Evolutionary conservation across 2,797 vertebrate species (phyloP).

Genomic region (Tarsius wallacei): DNA sequence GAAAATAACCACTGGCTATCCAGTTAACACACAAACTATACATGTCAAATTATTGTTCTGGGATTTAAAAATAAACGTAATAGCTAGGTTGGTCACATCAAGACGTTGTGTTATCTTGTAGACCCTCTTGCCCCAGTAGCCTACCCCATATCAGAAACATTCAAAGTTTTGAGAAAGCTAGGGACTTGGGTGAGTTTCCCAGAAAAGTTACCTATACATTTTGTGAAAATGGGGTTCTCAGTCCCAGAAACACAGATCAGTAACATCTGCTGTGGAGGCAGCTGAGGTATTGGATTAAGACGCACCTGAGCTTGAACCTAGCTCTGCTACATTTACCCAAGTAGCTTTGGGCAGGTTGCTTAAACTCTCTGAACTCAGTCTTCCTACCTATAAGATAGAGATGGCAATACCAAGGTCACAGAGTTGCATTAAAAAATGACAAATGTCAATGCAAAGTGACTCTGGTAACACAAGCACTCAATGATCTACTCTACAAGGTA

Average conservation of each 20-base stretch:
- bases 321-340: neutral
- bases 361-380: neutral
- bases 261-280: rapidly evolving
- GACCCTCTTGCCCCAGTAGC: neutral
- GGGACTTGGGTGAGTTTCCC: neutral
- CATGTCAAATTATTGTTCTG: no score
- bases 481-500: rapidly evolving
- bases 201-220: neutral
- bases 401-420: rapidly evolving
- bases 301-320: rapidly evolving
- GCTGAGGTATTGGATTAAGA: neutral
- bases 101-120: rapidly evolving
- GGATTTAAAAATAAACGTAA: neutral
- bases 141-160: neutral
- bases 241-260: neutral
- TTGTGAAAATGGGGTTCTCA: neutral
- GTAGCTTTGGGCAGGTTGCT: neutral
- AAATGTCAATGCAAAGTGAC: rapidly evolving
- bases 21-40: no score
- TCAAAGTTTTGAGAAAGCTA: neutral
- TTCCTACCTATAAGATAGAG: neutral
- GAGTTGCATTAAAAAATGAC: neutral
- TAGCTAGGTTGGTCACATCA: neutral
- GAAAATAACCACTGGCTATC: neutral
- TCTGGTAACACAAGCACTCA: rapidly evolving